phyloP scores from a whole-genome alignment of 2,888 invertebrate genomes.

The Harpalus rufipes region DNA sequence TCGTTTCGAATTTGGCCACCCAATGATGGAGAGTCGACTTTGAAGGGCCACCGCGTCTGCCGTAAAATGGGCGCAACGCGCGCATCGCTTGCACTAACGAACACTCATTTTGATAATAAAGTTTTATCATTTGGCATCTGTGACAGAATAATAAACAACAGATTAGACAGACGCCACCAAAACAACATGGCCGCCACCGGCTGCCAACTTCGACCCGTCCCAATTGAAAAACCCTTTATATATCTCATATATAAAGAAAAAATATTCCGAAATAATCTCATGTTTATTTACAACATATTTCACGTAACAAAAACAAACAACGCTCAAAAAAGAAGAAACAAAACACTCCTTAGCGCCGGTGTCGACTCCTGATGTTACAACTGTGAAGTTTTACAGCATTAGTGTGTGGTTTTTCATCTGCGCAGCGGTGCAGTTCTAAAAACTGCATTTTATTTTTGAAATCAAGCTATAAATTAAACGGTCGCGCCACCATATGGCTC shows the following conservation, averaged over 20 bases:
- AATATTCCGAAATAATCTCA: background rate
- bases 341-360: slow-evolving; percentile 14
- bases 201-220: no score
- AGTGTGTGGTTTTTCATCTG: background rate
- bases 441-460: slow-evolving; percentile 63
- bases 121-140: no score
- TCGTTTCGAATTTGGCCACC: no score
- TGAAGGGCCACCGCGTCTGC: no score
- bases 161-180: no score
- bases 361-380: background rate
- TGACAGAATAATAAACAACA: no score
- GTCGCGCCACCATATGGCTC: slow-evolving; percentile 53
- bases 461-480: slow-evolving; percentile 56
- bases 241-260: background rate
- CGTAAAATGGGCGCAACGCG: no score
- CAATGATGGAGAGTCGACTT: no score
- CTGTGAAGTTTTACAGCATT: background rate
- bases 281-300: slow-evolving; percentile 22
- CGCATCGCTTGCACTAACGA: no score
- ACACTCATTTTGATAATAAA: no score
- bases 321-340: background rate
- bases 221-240: no score
- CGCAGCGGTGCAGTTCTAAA: slow-evolving; percentile 3
- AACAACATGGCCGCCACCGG: no score
- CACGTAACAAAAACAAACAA: slow-evolving; percentile 17